Evolutionary conservation across 2,797 vertebrate species (phyloP).

Genomic region (Gastrophryne carolinensis): DNA sequence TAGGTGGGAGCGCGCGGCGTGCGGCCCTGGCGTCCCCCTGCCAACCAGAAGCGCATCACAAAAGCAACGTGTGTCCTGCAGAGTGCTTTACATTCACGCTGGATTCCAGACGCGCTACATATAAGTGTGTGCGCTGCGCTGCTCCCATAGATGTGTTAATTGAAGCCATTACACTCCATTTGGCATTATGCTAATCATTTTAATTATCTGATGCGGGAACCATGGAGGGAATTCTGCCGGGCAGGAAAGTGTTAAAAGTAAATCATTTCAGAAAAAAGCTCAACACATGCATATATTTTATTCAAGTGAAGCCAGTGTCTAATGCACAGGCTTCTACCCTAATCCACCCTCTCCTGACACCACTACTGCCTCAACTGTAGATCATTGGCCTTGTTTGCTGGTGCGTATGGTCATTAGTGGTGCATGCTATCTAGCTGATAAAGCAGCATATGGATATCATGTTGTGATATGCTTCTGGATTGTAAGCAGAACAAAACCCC

Average conservation of each 20-base stretch:
- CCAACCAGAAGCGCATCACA: neutral
- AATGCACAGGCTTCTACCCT: too few relatives aligned
- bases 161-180: neutral
- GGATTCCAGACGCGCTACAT: neutral
- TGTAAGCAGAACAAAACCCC: too few relatives aligned
- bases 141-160: neutral
- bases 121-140: neutral
- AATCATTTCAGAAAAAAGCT: too few relatives aligned
- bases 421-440: too few relatives aligned
- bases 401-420: too few relatives aligned
- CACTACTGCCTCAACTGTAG: too few relatives aligned
- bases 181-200: neutral
- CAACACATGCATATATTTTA: too few relatives aligned
- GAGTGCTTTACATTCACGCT: neutral
- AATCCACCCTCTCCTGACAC: too few relatives aligned
- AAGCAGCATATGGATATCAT: too few relatives aligned
- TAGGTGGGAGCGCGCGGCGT: slow-evolving; percentile 12
- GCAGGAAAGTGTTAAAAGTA: neutral
- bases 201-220: neutral
- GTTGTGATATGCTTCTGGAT: too few relatives aligned
- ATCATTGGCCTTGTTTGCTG: too few relatives aligned
- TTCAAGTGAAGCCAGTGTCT: too few relatives aligned
- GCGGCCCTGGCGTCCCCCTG: neutral
- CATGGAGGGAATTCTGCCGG: neutral
- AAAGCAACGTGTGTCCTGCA: slow-evolving; percentile 18